Base-by-base conservation (phyloP, 1,140 invertebrate genomes). In the Drosophila orosa region DNA sequence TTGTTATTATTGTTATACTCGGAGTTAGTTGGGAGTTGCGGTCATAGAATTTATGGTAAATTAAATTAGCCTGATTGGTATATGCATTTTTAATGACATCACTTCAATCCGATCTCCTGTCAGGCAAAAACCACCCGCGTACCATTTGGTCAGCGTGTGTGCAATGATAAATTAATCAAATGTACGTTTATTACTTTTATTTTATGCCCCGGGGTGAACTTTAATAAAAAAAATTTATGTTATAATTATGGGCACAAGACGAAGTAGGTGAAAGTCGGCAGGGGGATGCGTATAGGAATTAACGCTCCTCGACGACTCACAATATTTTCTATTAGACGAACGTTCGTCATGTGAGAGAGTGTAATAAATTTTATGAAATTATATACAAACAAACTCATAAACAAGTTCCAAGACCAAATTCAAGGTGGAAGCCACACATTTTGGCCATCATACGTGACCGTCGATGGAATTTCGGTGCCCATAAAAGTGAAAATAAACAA, bases 331-430 rank as follows among this genome's bases (percentile, higher is more conserved):
- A 87, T 87, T 87, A 87, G 68, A 86, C 82, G 47, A 17, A 13
- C 77, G 68, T 82, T 83, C 69, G 61, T 82, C 79, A 79, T 84
- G 50, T 66, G 65, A 74, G 80, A 62, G 79, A 68, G 83, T 87
- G 79, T 78, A 82, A 87, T 87, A 87, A 87, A 87, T 86, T 86
- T 79, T 82, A 86, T 86, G 82, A 74, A 87, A 87, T 73, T 74
- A 80, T 67, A 72, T 27, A 80, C 65, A 75, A 75, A 75, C 65
- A 65, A 57, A 66, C 61, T 56, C 66, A 80, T 78, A 83, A 61
- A 76, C 54, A 39, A 25, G 47, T 19, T 29, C 55, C 57, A 35
- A 65, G 60, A 29, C 59, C 27, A 13, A 59, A 52, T 37, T 60
- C 55, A 61, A 59, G 42, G 65, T 72, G 61, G 66, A 35, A 66